A percentile compares a stretch with the other conserved stretches of the same genome.
Conservation (phyloP, 1,140 invertebrate genomes). For the Protaetia brevitarsis region DNA sequence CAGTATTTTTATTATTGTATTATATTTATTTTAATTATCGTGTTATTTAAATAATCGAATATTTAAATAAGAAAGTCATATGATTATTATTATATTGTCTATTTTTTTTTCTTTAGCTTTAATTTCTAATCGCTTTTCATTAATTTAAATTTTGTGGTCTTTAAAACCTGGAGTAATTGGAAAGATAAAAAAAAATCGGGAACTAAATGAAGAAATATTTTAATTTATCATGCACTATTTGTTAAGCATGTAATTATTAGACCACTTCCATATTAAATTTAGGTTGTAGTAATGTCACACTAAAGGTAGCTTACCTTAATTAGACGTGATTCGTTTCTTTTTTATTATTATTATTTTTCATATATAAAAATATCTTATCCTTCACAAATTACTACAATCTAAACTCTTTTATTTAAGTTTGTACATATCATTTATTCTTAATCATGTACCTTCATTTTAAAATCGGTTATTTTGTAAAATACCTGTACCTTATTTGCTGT, state of each 20-base stretch:
- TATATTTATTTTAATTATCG: constrained; percentile 4
- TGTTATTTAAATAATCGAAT: constrained; percentile 10
- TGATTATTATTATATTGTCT: constrained; percentile 2
- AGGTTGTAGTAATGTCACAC: background rate
- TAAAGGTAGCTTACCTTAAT: no score
- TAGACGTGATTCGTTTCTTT: no score
- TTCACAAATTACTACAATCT: background rate
- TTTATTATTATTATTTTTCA: no score
- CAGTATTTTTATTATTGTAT: constrained; percentile 17
- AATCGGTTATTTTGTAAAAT: background rate
- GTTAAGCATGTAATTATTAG: background rate
- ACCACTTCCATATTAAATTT: background rate
- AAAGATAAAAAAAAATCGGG: background rate
- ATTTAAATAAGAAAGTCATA: background rate
- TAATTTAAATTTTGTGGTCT: background rate
- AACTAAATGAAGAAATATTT: no score
- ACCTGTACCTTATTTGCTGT: background rate
- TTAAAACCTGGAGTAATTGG: no score
- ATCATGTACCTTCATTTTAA: constrained; percentile 9
- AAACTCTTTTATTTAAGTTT: background rate
- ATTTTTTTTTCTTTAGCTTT: constrained; percentile 7
- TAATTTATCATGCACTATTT: background rate
- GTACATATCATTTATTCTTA: constrained; percentile 4
- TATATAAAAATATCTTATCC: background rate
- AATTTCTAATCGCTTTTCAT: constrained; percentile 7